Base-by-base conservation (phyloP, 2,113 vertebrate species). In the Xenus cinereus region DNA sequence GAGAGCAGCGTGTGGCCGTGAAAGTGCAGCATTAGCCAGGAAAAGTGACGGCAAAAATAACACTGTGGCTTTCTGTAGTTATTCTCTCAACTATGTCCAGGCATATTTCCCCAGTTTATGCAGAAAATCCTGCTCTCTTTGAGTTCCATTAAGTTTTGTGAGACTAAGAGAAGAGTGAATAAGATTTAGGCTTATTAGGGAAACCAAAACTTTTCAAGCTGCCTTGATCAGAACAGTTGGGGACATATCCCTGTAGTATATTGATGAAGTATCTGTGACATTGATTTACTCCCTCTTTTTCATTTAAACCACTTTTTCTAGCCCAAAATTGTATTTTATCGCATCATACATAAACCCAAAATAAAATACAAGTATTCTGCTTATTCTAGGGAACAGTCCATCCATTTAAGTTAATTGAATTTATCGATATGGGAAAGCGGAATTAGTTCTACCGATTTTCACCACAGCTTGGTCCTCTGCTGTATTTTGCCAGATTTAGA, bases 11-110 rank as follows among this genome's bases (percentile, higher is more conserved):
- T 93, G 95, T 78, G 72, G 62, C 66, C 68, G 2, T 83, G 48
- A 83, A 91, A 72, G 39, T 48, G 32, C 41, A 84, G 91, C 71
- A 26, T 50, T 66, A 92, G 89, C 77, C 93, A 92, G 84, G 89
- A 96, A 94, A 95, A 97, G 69, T 50, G 69, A 93, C 84, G 57
- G 83, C 71, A 90, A 60, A 93, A 91, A 89, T 73, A 89, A 84
- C 72, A 46, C 59, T 83, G 84, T 90, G 74, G 67, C 63, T 95
- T 92, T 95, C 77, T 89, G 12, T 59, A 85, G 89, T 89, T 92
- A 68, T 72, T 89, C 57, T 87, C 69, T 96, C 59, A 91, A 66
- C 75, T 89, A 28, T 11, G 14, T 86, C 86, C 81, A 76, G 46
- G 51, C 63, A 76, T 93, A 45, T 92, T 94, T 95, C 60, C 22